phyloP scores from a whole-genome alignment of 1,140 invertebrate species.

The Neodiprion lecontei region DNA sequence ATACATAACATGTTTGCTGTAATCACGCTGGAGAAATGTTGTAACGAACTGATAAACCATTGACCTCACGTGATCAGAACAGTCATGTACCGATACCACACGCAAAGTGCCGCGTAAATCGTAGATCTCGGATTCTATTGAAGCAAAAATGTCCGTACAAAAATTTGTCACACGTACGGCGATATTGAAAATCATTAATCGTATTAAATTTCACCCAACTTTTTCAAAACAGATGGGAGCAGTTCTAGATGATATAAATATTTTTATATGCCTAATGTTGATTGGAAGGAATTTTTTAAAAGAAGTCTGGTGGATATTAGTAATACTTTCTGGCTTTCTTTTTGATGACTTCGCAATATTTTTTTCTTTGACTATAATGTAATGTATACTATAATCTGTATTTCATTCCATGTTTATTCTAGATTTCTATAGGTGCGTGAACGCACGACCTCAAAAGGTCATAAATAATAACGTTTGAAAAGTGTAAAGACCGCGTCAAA shows the following conservation, averaged over 20 bases:
- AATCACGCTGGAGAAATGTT: background rate
- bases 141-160: background rate
- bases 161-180: background rate
- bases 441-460: background rate
- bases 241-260: background rate
- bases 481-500: too few relatives aligned
- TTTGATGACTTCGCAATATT: too few relatives aligned
- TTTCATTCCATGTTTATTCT: background rate
- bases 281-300: too few relatives aligned
- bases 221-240: background rate
- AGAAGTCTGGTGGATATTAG: too few relatives aligned
- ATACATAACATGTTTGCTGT: conserved; percentile 15
- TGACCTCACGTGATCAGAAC: conserved; percentile 46
- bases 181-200: too few relatives aligned
- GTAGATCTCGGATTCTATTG: background rate
- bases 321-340: too few relatives aligned
- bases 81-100: conserved; percentile 17
- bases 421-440: background rate
- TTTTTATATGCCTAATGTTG: too few relatives aligned
- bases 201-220: background rate
- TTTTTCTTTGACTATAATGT: too few relatives aligned
- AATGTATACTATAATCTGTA: background rate
- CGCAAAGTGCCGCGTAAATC: background rate
- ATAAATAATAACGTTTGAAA: background rate
- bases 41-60: conserved; percentile 18